phyloP scores from a whole-genome alignment of 53 echinoderm and acorn worm genomes.

The Antedon mediterranea region DNA sequence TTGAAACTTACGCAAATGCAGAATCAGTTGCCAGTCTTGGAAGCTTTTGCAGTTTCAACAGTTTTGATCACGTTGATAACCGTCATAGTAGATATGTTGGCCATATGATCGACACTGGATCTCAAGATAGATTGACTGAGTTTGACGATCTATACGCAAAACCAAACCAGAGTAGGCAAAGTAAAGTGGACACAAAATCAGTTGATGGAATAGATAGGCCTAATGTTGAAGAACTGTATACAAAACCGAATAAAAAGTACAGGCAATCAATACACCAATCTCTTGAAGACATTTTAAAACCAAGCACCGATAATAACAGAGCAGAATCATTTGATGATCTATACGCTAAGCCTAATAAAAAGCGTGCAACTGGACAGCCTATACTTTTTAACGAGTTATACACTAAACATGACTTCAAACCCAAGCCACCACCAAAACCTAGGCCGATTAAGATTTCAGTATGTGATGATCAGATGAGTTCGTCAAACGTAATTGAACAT shows the following conservation, averaged over 20 bases:
- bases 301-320: not conserved
- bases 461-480: not conserved
- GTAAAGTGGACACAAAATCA: no score
- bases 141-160: not conserved
- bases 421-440: no score
- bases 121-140: not conserved
- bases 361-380: not conserved
- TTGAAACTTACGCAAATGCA: not conserved
- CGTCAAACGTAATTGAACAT: not conserved
- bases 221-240: no score
- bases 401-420: not conserved
- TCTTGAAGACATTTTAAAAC: no score
- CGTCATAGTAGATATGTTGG: no score
- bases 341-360: not conserved
- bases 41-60: not conserved
- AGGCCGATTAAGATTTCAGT: not conserved
- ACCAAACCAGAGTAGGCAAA: not conserved
- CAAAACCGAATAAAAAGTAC: no score
- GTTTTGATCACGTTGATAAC: not conserved
- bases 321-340: not conserved
- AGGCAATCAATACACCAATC: no score
- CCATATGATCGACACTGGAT: not conserved
- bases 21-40: not conserved
- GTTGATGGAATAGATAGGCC: no score
- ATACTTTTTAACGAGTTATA: not conserved